Evolutionary conservation across 2,113 vertebrate genomes (phyloP).

Genomic region (Cynoglossus semilaevis): DNA sequence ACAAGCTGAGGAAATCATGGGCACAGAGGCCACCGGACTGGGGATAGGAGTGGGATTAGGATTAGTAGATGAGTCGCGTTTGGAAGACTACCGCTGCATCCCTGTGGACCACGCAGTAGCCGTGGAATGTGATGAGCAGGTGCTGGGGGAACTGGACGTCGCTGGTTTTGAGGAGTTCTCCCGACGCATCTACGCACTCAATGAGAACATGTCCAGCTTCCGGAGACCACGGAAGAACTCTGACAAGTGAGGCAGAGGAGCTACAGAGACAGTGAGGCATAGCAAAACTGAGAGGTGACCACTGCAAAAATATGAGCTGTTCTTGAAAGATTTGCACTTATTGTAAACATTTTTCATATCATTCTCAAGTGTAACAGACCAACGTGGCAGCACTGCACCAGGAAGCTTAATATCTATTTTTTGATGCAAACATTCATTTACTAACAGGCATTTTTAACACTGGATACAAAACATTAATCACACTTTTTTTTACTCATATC

Average conservation of each 20-base stretch:
- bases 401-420: constrained; percentile 18
- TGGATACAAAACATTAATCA: not conserved
- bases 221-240: constrained; percentile 90
- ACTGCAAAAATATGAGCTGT: constrained; percentile 42
- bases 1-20: constrained; percentile 94
- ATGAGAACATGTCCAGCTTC: constrained; percentile 92
- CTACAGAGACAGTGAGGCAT: constrained; percentile 10
- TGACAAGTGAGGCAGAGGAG: constrained; percentile 82
- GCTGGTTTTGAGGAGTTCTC: constrained; percentile 93
- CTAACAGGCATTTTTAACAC: constrained; percentile 17
- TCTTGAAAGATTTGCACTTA: constrained; percentile 84
- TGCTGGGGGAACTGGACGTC: constrained; percentile 85
- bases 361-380: constrained; percentile 63
- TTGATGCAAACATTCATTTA: constrained; percentile 17
- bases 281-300: constrained; percentile 19
- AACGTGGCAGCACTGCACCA: constrained; percentile 48
- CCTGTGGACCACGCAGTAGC: constrained; percentile 93
- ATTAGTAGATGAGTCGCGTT: constrained; percentile 70
- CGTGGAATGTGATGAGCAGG: constrained; percentile 95
- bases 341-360: constrained; percentile 74
- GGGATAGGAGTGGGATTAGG: constrained; percentile 52
- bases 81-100: constrained; percentile 89
- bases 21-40: constrained; percentile 85
- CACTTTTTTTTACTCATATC: constrained; percentile 1
- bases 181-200: constrained; percentile 94